Evolutionary conservation across 1,140 invertebrate species (phyloP).

Genomic region (Chironomus striatipennis): DNA sequence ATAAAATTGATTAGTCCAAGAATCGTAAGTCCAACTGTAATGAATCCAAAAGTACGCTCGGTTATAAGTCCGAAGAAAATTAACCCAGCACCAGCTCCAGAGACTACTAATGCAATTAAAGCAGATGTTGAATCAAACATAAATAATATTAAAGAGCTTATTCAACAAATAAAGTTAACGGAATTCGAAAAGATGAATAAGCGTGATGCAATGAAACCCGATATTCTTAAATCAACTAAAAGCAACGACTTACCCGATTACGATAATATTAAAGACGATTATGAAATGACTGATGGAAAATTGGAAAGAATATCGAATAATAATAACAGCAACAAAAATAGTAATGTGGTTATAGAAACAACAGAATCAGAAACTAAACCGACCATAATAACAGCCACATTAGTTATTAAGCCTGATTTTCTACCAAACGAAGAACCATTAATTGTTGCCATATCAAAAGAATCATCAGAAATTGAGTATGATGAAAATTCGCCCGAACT

Average conservation of each 20-base stretch:
- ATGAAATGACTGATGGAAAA: conserved; percentile 18
- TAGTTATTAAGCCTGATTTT: neutral
- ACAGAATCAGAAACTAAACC: neutral
- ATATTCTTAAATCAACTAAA: conserved; percentile 8
- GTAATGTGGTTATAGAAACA: too few relatives aligned
- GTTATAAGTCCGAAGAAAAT: neutral
- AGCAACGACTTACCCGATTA: conserved; percentile 15
- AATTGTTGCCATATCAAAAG: neutral
- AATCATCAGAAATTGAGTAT: neutral
- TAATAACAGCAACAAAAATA: neutral
- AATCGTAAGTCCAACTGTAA: neutral
- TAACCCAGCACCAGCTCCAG: neutral
- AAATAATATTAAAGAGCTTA: conserved; percentile 16
- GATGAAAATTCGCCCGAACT: conserved; percentile 2
- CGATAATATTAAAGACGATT: conserved; percentile 20
- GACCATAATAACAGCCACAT: neutral
- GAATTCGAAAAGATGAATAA: conserved; percentile 11
- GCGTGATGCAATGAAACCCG: neutral
- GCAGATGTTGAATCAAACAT: conserved; percentile 5
- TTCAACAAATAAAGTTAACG: conserved; percentile 6
- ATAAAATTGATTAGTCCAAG: conserved; percentile 1
- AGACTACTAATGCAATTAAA: conserved; percentile 3
- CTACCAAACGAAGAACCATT: neutral
- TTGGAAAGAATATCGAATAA: neutral
- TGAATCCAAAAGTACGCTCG: neutral